phyloP scores from a whole-genome alignment of 2,888 invertebrate genomes.

The Drosophila sordidapex region DNA sequence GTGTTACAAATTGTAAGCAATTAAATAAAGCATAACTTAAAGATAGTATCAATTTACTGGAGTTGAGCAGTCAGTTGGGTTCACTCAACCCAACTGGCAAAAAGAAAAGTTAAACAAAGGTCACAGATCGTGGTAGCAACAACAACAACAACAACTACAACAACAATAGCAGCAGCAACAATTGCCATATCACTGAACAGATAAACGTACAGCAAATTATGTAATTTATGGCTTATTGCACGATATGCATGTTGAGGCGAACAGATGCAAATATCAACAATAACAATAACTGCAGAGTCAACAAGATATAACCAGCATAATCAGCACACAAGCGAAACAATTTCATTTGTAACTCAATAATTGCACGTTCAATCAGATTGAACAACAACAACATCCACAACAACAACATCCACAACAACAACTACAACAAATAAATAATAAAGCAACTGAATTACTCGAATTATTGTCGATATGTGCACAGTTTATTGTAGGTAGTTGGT shows the following conservation, averaged over 20 bases:
- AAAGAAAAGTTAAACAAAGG: slow-evolving; percentile 36
- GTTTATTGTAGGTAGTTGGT: neutral
- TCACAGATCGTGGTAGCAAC: slow-evolving; percentile 20
- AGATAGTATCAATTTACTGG: slow-evolving; percentile 17
- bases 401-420: neutral
- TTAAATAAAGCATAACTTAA: slow-evolving; percentile 3
- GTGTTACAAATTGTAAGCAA: slow-evolving; percentile 34
- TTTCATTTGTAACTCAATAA: slow-evolving; percentile 66
- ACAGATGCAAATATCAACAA: slow-evolving; percentile 14
- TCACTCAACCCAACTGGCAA: slow-evolving; percentile 33
- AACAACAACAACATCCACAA: neutral
- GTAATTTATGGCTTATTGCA: slow-evolving; percentile 65
- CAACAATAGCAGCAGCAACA: slow-evolving; percentile 8
- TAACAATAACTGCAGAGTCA: slow-evolving; percentile 28
- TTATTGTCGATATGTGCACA: slow-evolving; percentile 2
- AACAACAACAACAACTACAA: slow-evolving; percentile 9
- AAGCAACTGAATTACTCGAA: slow-evolving; percentile 39
- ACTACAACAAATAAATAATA: slow-evolving; percentile 1
- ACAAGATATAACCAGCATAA: slow-evolving; percentile 52
- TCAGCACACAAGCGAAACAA: slow-evolving; percentile 33
- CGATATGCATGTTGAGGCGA: slow-evolving; percentile 55
- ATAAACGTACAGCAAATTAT: slow-evolving; percentile 63
- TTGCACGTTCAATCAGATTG: slow-evolving; percentile 63
- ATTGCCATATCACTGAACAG: slow-evolving; percentile 40
- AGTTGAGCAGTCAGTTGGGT: neutral